Base-by-base conservation (phyloP, 2,797 vertebrate genomes). In the Amblyraja radiata region DNA sequence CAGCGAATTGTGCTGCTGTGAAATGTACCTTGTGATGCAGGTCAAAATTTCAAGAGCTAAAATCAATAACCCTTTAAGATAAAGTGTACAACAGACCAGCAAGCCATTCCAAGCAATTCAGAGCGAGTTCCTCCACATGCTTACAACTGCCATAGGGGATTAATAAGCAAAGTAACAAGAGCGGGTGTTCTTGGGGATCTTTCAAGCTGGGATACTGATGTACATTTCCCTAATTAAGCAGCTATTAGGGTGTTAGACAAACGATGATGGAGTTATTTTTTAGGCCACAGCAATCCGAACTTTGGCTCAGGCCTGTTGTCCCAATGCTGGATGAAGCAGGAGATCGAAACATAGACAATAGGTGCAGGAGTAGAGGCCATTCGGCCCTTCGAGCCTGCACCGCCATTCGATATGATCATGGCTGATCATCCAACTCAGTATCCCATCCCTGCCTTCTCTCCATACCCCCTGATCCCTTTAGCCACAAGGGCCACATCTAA, bases 51-150 rank as follows among this genome's bases (percentile, higher is more conserved):
- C 63, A 88, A 36, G 32, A 88, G 63, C 84, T 88, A 36, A 88
- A 68, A 88, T 88, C 84, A 8, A 88, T 88, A 88, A 32, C 63
- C 84, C 61, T 88, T 68, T 68, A 36, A 88, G 63, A 88, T 88
- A 88, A 88, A 88, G 61, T 88, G 61, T 63, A 36, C 63, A 68
- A 68, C 14, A 88, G 61, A n/a, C 16, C 36, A 36, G 61, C 61
- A 32, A 54, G 63, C 36, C n/a, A 36, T 11, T 65, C 6, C 61
- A 36, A 18, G 63, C 63, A 68, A 88, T 68, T 39, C 61, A 88
- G 36, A 68, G 63, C 16, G 68, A 23, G 63, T 32, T 7, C 16
- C 84, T 54, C 61, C 63, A 36, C 84, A 88, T 61, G n/a, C 61
- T 36, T 21, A 36, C n/a, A 21, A 21, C n/a, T 68, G 16, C 84